Evolutionary conservation across 2,797 vertebrate genomes (phyloP).

Genomic region (Naso thynnoides): DNA sequence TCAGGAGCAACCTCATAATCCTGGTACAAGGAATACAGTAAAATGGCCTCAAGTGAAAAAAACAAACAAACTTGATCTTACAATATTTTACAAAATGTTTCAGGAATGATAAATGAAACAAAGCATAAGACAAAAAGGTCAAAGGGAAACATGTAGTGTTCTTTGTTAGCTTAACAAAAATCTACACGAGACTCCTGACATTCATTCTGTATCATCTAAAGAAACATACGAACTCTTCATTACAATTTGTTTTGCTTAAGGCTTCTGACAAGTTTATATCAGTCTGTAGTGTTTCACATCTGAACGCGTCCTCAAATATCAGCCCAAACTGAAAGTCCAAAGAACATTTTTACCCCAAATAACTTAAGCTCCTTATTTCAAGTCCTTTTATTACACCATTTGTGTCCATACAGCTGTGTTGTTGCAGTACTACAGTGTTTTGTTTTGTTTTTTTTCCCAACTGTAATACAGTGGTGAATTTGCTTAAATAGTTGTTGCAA

Average conservation of each 20-base stretch:
- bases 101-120: constrained; percentile 15
- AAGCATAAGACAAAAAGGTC: constrained; percentile 7
- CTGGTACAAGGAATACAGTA: constrained; percentile 35
- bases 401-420: background rate
- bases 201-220: constrained; percentile 44
- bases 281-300: constrained; percentile 39
- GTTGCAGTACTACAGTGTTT: constrained; percentile 6
- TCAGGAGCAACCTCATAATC: constrained; percentile 16
- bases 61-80: constrained; percentile 26
- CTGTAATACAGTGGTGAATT: constrained; percentile 28
- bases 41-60: constrained; percentile 21
- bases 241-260: constrained; percentile 55
- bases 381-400: background rate
- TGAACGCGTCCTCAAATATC: constrained; percentile 4
- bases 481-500: background rate
- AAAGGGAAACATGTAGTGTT: constrained; percentile 46
- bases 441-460: constrained; percentile 38
- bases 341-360: constrained; percentile 10
- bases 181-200: constrained; percentile 52
- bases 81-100: constrained; percentile 49
- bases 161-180: constrained; percentile 21
- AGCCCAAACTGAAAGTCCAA: background rate
- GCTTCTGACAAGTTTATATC: constrained; percentile 47
- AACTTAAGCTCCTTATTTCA: background rate
- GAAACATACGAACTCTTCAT: constrained; percentile 16